These are phyloP conservation scores for Clarias platycephalus DNA, from an alignment of 2,797 vertebrate species.

Conservation along the genomic window DNA sequence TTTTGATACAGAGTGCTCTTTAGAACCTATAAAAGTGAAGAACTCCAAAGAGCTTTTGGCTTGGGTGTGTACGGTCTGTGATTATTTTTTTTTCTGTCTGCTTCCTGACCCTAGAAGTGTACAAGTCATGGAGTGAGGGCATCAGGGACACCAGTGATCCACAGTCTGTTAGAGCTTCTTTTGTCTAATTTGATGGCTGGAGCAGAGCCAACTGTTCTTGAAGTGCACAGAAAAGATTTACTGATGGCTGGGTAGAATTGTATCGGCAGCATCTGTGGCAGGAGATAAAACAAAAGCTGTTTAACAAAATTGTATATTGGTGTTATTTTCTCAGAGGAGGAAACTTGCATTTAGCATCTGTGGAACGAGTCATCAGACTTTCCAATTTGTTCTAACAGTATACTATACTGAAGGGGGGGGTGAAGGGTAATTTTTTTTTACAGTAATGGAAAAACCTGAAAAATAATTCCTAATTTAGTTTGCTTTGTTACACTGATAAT, in stretches of 20 bases:
- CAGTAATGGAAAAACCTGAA: too few relatives aligned
- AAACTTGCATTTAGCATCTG: neutral
- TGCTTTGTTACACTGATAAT: too few relatives aligned
- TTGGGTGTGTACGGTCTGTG: neutral
- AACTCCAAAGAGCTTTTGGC: neutral
- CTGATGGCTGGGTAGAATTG: neutral
- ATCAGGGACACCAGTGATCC: neutral
- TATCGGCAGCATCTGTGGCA: neutral
- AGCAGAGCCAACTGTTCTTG: neutral
- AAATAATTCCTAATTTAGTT: too few relatives aligned
- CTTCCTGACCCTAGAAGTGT: neutral
- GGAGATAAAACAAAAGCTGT: neutral
- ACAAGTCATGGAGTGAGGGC: neutral
- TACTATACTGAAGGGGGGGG: too few relatives aligned
- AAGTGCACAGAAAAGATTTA: neutral
- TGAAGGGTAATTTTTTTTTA: too few relatives aligned
- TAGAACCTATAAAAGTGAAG: neutral
- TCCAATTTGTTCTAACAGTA: neutral
- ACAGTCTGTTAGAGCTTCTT: neutral
- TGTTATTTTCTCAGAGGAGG: neutral
- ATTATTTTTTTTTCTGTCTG: slow-evolving; percentile 1
- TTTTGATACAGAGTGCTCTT: slow-evolving; percentile 9
- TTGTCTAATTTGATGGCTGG: neutral
- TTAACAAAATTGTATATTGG: neutral
- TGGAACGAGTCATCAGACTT: neutral